A percentile compares a stretch with the other conserved stretches of the same genome.
Conservation (phyloP, 2,797 vertebrate genomes). For the Spondyliosoma cantharus region DNA sequence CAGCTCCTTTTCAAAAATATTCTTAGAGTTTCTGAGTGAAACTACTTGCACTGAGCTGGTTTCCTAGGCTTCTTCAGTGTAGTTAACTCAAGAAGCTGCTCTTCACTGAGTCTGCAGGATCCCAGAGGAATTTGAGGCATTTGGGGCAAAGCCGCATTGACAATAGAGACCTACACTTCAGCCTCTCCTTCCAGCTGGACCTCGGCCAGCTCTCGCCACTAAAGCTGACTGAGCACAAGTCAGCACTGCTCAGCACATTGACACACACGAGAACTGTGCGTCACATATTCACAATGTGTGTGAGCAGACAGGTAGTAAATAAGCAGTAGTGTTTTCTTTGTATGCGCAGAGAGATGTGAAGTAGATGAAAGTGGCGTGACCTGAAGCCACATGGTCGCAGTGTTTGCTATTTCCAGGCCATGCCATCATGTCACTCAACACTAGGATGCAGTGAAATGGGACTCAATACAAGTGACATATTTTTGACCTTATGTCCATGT, state of each 20-base stretch:
- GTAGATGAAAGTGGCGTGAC: conserved; percentile 14
- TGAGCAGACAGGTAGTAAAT: neutral
- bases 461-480: conserved; percentile 33
- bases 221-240: conserved; percentile 25
- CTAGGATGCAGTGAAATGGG: conserved; percentile 19
- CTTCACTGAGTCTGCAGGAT: conserved; percentile 26
- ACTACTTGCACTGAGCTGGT: neutral
- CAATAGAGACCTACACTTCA: conserved; percentile 55
- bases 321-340: conserved; percentile 8
- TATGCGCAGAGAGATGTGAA: conserved; percentile 1
- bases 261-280: neutral
- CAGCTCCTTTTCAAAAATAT: neutral
- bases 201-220: conserved; percentile 28
- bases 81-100: conserved; percentile 12
- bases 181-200: conserved; percentile 50
- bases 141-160: conserved; percentile 51
- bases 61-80: neutral
- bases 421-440: conserved; percentile 42
- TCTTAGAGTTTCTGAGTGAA: neutral
- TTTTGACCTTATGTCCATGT: conserved; percentile 11
- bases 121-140: conserved; percentile 70
- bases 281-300: conserved; percentile 10
- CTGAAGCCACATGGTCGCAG: neutral
- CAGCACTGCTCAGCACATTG: conserved; percentile 23
- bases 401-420: conserved; percentile 52